A percentile compares a stretch with the other conserved stretches of the same genome.
phyloP scores from a whole-genome alignment of 2,888 invertebrate genomes.

The Anarsia innoxiella region DNA sequence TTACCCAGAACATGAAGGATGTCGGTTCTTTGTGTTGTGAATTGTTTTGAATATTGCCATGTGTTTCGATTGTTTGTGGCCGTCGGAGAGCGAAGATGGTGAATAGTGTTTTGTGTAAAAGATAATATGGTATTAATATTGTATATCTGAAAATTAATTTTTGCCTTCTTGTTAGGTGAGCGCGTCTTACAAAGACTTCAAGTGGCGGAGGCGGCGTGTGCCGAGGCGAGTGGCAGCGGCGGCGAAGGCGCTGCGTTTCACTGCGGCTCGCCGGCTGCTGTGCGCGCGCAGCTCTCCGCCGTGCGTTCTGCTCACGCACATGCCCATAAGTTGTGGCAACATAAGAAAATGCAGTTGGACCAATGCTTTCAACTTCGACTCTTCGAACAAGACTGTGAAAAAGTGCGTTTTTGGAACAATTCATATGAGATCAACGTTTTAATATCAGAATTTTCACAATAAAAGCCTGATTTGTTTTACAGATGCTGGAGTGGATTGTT shows the following conservation, averaged over 20 bases:
- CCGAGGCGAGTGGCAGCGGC: constrained; percentile 79
- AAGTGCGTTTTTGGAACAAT: no score
- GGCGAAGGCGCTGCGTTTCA: constrained; percentile 83
- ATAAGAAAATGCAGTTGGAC: constrained; percentile 94
- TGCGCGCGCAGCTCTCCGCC: constrained; percentile 88
- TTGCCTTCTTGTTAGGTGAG: constrained; percentile 78
- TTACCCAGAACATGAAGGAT: constrained; percentile 21
- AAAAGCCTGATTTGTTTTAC: constrained; percentile 20
- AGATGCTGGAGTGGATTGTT: constrained; percentile 99
- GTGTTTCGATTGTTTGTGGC: constrained; percentile 31
- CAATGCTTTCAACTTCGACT: constrained; percentile 96
- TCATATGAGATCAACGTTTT: background rate
- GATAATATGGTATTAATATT: background rate
- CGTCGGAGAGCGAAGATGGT: constrained; percentile 7
- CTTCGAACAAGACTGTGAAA: constrained; percentile 98
- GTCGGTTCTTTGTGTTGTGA: constrained; percentile 13
- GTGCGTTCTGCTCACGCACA: constrained; percentile 94
- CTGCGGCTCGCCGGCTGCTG: constrained; percentile 80
- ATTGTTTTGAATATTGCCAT: constrained; percentile 20
- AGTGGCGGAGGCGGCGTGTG: constrained; percentile 61
- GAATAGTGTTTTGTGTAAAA: background rate
- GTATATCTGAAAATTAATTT: background rate
- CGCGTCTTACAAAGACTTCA: constrained; percentile 78
- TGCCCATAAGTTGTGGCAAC: constrained; percentile 94
- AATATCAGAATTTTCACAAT: background rate